Evolutionary conservation across 2,888 invertebrate genomes (phyloP), one percentile per base, ranked within the genome.

Genomic region (Anoplius nigerrimus): DNA sequence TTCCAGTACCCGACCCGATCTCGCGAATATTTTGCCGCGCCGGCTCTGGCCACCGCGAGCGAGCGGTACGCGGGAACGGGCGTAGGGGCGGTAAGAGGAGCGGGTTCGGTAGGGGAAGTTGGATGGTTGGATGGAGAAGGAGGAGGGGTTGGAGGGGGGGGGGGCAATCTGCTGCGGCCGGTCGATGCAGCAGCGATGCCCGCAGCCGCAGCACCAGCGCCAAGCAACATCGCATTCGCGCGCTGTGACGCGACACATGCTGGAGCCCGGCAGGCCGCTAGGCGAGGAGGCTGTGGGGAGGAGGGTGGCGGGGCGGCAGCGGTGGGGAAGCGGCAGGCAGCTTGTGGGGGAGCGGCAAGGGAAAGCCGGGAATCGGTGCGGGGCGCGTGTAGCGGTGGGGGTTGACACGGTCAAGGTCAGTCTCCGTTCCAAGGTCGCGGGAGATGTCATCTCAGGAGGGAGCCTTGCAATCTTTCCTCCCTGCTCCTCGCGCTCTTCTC

Each of bases 381-480:
- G 57, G 62, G 69, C 70, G 70, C 59, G 58, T 66, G 66, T 71
- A 71, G 72, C 66, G 72, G 80, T 79, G 79, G 78, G 81, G 76
- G 65, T 80, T 84, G 85, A 85, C 86, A 83, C 87, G 87, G 87
- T 87, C 87, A 87, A 87, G 87, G 87, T 87, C 87, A 86, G 80
- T 69, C 81, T 69, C 74, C 55, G 75, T 75, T 79, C 81, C 86
- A 87, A 87, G 87, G 87, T 87, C 85, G 84, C 81, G 72, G 72
- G 82, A 86, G 83, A 87, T 85, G 86, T 85, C 87, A 85, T 86
- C 85, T 84, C 85, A 75, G 72, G 82, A 80, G 81, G 78, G 80
- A 80, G 69, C 42, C 59, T 66, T 58, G 63, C 56, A 45, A 34
- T 34, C 21, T 16, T 53, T 22, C 13, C 43, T 18, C 48, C 21